These are phyloP conservation scores for Cariama cristata DNA, from an alignment of 2,113 vertebrate species.

Conservation along the genomic window DNA sequence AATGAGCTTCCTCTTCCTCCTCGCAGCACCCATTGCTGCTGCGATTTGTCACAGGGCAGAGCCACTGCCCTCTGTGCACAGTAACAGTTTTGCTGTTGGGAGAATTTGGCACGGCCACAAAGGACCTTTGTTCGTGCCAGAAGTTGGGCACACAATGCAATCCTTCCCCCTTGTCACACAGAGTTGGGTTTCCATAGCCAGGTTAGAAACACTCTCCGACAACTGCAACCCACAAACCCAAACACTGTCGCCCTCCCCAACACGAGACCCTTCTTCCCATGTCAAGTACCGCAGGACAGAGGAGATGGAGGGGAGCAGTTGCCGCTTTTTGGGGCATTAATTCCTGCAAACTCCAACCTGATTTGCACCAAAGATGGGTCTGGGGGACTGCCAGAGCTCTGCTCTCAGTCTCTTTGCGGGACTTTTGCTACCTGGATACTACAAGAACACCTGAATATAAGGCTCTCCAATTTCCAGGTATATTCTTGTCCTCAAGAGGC, in stretches of 20 bases:
- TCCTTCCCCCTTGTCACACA: conserved; percentile 50
- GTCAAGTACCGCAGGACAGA: background rate
- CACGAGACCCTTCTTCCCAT: fast-evolving
- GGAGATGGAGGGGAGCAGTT: background rate
- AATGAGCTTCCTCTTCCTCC: background rate
- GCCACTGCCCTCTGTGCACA: conserved; percentile 42
- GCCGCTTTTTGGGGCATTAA: background rate
- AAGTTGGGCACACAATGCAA: background rate
- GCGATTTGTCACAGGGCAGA: background rate
- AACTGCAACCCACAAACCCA: background rate
- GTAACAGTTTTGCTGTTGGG: background rate
- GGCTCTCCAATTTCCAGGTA: background rate
- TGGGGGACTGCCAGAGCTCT: background rate
- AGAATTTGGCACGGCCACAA: conserved; percentile 45
- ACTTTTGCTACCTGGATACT: background rate
- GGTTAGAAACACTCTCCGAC: background rate
- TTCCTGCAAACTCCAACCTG: background rate
- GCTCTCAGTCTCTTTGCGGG: background rate
- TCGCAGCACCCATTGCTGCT: background rate
- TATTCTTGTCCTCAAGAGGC: background rate
- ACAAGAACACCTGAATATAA: background rate
- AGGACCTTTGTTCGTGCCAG: conserved; percentile 55
- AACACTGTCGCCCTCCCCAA: background rate
- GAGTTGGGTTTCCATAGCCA: background rate
- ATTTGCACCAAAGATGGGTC: background rate